These are phyloP conservation scores for Tenualosa ilisha DNA, from an alignment of 2,797 vertebrate species.

Conservation along the genomic window DNA sequence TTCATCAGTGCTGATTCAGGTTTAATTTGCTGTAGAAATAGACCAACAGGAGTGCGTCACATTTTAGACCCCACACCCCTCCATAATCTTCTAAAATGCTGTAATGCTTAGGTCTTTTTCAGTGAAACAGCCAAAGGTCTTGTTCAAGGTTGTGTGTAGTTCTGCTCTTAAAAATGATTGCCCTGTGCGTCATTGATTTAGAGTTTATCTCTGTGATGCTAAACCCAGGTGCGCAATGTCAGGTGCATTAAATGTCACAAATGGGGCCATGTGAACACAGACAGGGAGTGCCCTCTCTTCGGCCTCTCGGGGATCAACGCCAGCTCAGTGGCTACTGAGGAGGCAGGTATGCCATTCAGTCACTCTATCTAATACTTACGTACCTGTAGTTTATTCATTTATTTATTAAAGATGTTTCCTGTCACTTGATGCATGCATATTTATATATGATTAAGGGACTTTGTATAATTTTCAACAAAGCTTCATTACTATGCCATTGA, in stretches of 20 bases:
- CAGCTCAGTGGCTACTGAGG: constrained; percentile 87
- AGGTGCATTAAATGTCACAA: constrained; percentile 99
- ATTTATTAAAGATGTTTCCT: background rate
- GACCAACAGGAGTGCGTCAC: too few relatives aligned
- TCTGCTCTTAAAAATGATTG: background rate
- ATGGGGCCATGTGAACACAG: constrained; percentile 98
- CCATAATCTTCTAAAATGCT: too few relatives aligned
- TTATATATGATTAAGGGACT: too few relatives aligned
- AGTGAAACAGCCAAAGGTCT: background rate
- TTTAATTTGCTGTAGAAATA: too few relatives aligned
- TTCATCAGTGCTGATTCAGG: too few relatives aligned
- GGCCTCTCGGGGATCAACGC: constrained; percentile 98
- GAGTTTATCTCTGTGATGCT: background rate
- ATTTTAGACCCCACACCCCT: too few relatives aligned
- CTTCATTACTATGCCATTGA: background rate
- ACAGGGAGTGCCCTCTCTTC: constrained; percentile 94
- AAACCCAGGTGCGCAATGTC: constrained; percentile 89
- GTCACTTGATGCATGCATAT: too few relatives aligned
- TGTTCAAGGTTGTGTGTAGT: background rate
- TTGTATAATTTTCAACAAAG: too few relatives aligned
- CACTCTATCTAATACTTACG: background rate
- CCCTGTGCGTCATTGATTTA: background rate
- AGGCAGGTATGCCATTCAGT: constrained; percentile 81
- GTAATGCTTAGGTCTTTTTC: background rate
- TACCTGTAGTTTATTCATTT: background rate